phyloP scores from a whole-genome alignment of 1,140 invertebrate species.

The Steinernema feltiae region DNA sequence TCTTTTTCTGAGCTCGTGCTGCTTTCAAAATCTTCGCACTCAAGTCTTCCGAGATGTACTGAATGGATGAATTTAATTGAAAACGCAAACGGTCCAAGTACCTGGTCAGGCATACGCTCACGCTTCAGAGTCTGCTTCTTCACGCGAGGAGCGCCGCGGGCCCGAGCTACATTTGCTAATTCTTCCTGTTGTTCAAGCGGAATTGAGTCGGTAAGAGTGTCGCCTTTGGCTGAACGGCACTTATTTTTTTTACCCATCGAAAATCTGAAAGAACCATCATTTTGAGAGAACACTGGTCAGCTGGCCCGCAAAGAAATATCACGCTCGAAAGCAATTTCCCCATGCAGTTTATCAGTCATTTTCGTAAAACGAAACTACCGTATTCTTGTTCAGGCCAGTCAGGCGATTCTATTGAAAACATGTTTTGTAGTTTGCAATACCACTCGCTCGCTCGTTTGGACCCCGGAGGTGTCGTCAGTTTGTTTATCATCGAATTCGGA shows the following conservation, averaged over 20 bases:
- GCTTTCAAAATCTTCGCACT: constrained; percentile 44
- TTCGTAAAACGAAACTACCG: background rate
- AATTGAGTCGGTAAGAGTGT: constrained; percentile 2
- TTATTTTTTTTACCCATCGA: constrained; percentile 31
- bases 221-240: constrained; percentile 16
- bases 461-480: too few species aligned
- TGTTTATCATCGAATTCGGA: too few species aligned
- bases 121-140: constrained; percentile 32
- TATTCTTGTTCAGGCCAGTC: too few species aligned
- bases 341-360: too few species aligned
- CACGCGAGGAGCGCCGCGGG: background rate
- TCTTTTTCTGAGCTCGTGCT: constrained; percentile 48
- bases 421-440: too few species aligned
- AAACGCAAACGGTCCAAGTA: background rate
- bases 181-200: constrained; percentile 22
- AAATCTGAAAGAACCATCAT: too few species aligned
- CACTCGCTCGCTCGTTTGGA: too few species aligned
- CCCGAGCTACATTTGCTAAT: background rate
- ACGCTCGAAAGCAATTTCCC: too few species aligned
- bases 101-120: constrained; percentile 31
- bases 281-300: too few species aligned
- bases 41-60: constrained; percentile 38
- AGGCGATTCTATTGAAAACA: too few species aligned
- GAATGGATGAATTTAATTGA: background rate
- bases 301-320: too few species aligned